Conservation (phyloP, 2,113 vertebrate genomes). For the Alectura lathami region DNA sequence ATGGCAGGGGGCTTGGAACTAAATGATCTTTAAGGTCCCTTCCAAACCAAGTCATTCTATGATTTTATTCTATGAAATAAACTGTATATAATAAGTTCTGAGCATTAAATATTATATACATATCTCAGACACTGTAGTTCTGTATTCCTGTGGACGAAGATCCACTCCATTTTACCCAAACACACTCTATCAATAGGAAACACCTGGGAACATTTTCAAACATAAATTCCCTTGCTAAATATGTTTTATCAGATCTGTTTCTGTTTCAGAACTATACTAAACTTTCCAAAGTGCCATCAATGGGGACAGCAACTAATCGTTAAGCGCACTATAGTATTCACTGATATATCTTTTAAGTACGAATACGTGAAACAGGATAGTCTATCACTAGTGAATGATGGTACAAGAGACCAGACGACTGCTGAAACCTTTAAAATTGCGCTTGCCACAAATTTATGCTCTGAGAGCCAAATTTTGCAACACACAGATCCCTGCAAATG, state of each 20-base stretch:
- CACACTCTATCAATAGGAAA: background rate
- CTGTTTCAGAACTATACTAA: background rate
- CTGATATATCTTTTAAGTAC: background rate
- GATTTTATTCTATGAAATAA: background rate
- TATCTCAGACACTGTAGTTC: background rate
- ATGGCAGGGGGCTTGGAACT: background rate
- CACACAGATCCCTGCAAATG: background rate
- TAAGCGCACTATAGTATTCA: background rate
- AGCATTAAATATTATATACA: rapidly evolving
- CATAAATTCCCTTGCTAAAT: background rate
- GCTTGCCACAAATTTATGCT: background rate
- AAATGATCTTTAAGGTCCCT: background rate
- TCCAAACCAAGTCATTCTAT: background rate
- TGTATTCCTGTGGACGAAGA: background rate
- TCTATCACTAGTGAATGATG: background rate
- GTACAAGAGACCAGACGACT: background rate
- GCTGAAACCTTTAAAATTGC: background rate
- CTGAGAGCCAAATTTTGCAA: background rate
- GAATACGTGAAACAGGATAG: background rate
- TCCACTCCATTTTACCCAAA: background rate
- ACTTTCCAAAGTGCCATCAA: background rate
- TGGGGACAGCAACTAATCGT: background rate
- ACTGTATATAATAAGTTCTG: background rate
- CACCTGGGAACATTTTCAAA: background rate
- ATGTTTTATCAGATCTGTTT: background rate